Evolutionary conservation across 2,888 invertebrate genomes (phyloP).

Genomic region (Trissolcus brochymenae): DNA sequence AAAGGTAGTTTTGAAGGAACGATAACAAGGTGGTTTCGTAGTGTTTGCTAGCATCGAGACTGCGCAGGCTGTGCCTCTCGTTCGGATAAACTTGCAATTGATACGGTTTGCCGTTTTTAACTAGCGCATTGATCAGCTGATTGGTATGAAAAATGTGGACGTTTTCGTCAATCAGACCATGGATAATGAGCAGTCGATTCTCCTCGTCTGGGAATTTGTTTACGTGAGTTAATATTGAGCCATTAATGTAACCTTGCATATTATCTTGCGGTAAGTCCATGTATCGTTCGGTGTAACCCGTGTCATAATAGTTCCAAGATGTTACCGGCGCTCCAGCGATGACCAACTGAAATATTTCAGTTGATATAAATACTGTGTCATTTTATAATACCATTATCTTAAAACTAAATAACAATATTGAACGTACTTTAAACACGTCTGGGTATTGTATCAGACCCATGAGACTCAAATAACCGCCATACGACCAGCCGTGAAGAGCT

Average conservation of each 20-base stretch:
- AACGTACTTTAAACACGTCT: conserved; percentile 89
- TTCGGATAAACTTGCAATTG: conserved; percentile 96
- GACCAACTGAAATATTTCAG: conserved; percentile 79
- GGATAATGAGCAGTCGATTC: conserved; percentile 94
- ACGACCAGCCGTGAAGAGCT: conserved; percentile 99
- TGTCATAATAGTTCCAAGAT: conserved; percentile 98
- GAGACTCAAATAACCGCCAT: conserved; percentile 97
- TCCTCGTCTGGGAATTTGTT: conserved; percentile 94
- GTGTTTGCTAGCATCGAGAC: conserved; percentile 95
- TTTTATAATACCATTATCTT: not conserved
- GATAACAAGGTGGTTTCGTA: conserved; percentile 96
- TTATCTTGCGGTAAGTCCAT: conserved; percentile 92
- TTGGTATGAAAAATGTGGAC: conserved; percentile 99
- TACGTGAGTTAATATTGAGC: conserved; percentile 90
- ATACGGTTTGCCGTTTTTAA: conserved; percentile 97
- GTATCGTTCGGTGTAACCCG: conserved; percentile 98
- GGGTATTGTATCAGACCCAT: conserved; percentile 96
- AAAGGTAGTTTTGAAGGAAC: conserved; percentile 90
- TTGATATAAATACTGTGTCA: no score
- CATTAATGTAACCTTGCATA: conserved; percentile 87
- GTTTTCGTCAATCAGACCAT: conserved; percentile 98
- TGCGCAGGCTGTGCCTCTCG: conserved; percentile 96
- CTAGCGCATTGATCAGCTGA: conserved; percentile 90
- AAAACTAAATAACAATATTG: not conserved
- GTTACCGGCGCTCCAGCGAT: conserved; percentile 99